A percentile compares a stretch with the other conserved stretches of the same genome.
These are phyloP conservation scores for Prionailurus viverrinus DNA, from an alignment of 2,113 vertebrate species.

Conservation along the genomic window DNA sequence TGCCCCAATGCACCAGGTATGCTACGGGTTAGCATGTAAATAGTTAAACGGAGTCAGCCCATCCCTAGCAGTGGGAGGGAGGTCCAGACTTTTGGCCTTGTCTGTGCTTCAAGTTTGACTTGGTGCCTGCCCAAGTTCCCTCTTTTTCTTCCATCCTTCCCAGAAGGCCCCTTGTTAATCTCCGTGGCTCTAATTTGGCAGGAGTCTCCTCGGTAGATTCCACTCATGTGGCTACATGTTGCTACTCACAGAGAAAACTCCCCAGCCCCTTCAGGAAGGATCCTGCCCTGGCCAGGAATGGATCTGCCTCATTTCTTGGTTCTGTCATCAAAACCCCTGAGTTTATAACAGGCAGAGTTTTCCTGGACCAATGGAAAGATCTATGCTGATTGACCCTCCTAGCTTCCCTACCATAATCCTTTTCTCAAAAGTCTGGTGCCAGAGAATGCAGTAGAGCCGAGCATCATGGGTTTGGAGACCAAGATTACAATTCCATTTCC, in stretches of 20 bases:
- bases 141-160: background rate
- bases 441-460: background rate
- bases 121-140: background rate
- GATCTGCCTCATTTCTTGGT: background rate
- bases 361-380: background rate
- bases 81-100: background rate
- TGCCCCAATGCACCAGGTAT: rapidly evolving
- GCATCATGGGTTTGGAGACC: background rate
- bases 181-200: background rate
- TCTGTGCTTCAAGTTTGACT: background rate
- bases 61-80: background rate
- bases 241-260: background rate
- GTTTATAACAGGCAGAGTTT: background rate
- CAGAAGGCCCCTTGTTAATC: background rate
- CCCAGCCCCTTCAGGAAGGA: background rate
- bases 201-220: background rate
- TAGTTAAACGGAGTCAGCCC: background rate
- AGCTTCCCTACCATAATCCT: background rate
- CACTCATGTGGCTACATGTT: background rate
- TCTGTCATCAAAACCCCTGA: background rate
- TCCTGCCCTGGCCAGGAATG: background rate
- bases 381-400: background rate
- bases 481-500: background rate
- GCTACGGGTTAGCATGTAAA: rapidly evolving
- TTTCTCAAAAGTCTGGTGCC: background rate